Conservation (phyloP, 2,888 invertebrate species). For the Byasa hedistus region DNA sequence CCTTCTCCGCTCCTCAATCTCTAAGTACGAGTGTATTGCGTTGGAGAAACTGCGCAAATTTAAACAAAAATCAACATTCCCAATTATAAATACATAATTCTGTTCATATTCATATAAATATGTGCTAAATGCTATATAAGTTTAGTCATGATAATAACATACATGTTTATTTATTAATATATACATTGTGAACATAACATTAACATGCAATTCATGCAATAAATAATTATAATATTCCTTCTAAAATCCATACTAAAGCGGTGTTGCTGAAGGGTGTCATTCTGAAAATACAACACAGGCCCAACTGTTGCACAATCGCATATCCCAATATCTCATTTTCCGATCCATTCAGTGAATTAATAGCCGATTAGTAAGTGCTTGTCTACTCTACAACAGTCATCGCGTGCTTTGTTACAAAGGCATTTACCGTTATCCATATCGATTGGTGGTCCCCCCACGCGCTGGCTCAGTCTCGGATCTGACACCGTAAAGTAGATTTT, state of each 20-base stretch:
- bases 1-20: constrained; percentile 66
- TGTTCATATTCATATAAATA: constrained; percentile 4
- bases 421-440: constrained; percentile 93
- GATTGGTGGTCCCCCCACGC: constrained; percentile 90
- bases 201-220: constrained; percentile 36
- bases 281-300: constrained; percentile 41
- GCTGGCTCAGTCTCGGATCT: constrained; percentile 85
- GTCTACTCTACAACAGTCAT: constrained; percentile 66
- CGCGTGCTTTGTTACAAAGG: constrained; percentile 76
- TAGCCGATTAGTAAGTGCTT: constrained; percentile 76
- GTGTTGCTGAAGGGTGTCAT: constrained; percentile 36
- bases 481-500: constrained; percentile 96
- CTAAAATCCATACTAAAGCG: constrained; percentile 41
- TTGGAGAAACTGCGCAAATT: constrained; percentile 74
- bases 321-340: constrained; percentile 41
- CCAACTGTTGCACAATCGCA: constrained; percentile 47
- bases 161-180: not conserved
- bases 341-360: constrained; percentile 61
- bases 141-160: constrained; percentile 4
- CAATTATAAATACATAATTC: constrained; percentile 16
- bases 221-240: constrained; percentile 32
- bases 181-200: constrained; percentile 10
- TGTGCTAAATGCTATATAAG: not conserved
- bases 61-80: constrained; percentile 49
- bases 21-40: constrained; percentile 78